Conservation (phyloP, 2,797 vertebrate genomes). For the Manis pentadactyla region DNA sequence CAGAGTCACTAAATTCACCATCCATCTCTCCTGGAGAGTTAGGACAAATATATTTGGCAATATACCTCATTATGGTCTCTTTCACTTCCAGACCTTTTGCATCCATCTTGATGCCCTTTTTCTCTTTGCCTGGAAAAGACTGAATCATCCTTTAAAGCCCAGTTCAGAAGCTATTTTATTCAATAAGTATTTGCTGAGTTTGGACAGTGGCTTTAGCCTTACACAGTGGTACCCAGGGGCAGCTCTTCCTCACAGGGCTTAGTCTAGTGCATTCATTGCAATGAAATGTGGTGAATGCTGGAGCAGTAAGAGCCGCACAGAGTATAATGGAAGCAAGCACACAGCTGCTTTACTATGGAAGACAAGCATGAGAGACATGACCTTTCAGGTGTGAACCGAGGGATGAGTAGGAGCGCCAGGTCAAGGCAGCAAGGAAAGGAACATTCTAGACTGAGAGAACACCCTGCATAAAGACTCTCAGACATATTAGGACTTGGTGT, state of each 20-base stretch:
- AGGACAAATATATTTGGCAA: background rate
- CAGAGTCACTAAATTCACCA: background rate
- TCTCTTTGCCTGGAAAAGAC: background rate
- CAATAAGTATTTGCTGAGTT: conserved; percentile 12
- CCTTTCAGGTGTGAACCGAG: background rate
- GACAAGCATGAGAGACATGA: background rate
- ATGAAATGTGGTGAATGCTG: background rate
- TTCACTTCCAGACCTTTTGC: background rate
- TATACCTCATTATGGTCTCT: background rate
- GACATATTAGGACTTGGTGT: background rate
- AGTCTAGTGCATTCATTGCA: background rate
- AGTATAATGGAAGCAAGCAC: background rate
- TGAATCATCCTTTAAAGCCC: background rate
- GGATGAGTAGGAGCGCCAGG: background rate
- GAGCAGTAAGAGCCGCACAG: background rate
- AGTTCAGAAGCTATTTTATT: conserved; percentile 9
- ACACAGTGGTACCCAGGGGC: background rate
- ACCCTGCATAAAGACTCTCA: background rate
- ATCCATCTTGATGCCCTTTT: background rate
- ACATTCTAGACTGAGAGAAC: background rate
- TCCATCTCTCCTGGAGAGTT: background rate
- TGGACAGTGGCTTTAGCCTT: background rate
- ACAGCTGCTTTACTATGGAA: background rate
- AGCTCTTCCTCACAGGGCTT: background rate
- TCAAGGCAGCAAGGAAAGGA: background rate